phyloP scores from a whole-genome alignment of 1,140 invertebrate genomes.

The Macrocentrus cingulum region DNA sequence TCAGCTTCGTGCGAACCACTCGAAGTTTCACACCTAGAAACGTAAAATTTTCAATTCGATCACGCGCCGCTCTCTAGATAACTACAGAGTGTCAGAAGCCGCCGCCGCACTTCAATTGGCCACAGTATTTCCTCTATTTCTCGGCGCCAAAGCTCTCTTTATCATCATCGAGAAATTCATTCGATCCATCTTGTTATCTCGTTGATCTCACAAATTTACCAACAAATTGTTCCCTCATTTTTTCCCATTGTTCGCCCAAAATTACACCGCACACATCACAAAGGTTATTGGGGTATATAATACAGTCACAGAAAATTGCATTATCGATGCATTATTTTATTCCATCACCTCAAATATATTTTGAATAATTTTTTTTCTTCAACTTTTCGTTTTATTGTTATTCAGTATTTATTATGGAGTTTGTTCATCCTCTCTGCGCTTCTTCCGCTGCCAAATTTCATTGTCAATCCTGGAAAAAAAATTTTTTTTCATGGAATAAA shows the following conservation, averaged over 20 bases:
- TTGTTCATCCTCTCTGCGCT: slow-evolving; percentile 24
- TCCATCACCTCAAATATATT: slow-evolving; percentile 1
- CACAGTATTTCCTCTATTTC: not conserved
- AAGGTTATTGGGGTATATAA: no score
- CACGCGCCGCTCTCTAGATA: slow-evolving; percentile 26
- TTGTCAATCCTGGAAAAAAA: slow-evolving; percentile 39
- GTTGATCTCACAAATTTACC: slow-evolving; percentile 11
- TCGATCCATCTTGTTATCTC: slow-evolving; percentile 26
- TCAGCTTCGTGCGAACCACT: slow-evolving; percentile 19
- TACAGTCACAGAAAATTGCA: no score
- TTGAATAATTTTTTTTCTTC: not conserved
- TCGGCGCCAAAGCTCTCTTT: slow-evolving; percentile 6
- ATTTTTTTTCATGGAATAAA: slow-evolving; percentile 8
- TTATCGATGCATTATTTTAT: not conserved
- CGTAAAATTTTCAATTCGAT: slow-evolving; percentile 27
- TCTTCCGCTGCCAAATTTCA: slow-evolving; percentile 42
- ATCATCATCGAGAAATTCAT: slow-evolving; percentile 25
- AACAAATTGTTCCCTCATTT: not conserved
- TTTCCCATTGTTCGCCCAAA: not conserved
- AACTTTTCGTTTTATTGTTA: not conserved
- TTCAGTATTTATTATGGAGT: not conserved
- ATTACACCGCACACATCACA: no score
- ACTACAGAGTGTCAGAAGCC: slow-evolving; percentile 25
- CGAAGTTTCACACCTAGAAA: slow-evolving; percentile 26
- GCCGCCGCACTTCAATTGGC: slow-evolving; percentile 20